Evolutionary conservation across 1,140 invertebrate species (phyloP), one percentile per base, ranked within the genome.

Genomic region (Aleiodes sp.): DNA sequence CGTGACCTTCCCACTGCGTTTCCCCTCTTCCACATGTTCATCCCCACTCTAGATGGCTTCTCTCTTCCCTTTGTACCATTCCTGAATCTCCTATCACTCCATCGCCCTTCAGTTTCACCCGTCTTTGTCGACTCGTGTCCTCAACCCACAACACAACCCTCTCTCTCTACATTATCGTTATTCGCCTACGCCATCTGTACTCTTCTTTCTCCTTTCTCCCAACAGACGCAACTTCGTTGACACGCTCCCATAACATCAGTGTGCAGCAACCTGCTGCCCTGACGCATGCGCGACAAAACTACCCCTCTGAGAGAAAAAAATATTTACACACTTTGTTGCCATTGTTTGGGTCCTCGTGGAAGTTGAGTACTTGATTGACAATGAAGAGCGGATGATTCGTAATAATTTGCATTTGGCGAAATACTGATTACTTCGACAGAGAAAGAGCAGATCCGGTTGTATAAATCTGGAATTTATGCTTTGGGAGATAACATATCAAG

Each of bases 21-120:
- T 72, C 70, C 63, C 39, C 6, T 43, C 19, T 59, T 70, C 56
- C 69, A 69, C 70, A 73, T 68, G 74, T 68, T 69, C 52, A 24
- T 70, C 35, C 62, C 39, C 35, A 57, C 62, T 41, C 19, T 9
- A 37, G n/a, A n/a, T 8, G 33, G 29, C 43, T 46, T 41, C 39
- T 4, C 19, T 14, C 31, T 1, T 52, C 60, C 28, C 57, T 12
- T 4, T 28, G 31, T 64, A 8, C 69, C 71, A 59, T 63, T 63
- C 37, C 14, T n/a, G 26, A 35, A 35, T 35, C 39, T 1, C 39
- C 39, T n/a, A n/a, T 1, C 37, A 3, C 39, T 16, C 39, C 39
- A 43, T 16, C 8, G 19, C 12, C 39, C 39, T 7, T 43, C 39
- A 4, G 3, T 16, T 16, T 3, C 12, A 1, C n/a, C 39, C 7